These are phyloP conservation scores for Drosophila mayaguana DNA, from an alignment of 2,888 invertebrate genomes.

Conservation along the genomic window DNA sequence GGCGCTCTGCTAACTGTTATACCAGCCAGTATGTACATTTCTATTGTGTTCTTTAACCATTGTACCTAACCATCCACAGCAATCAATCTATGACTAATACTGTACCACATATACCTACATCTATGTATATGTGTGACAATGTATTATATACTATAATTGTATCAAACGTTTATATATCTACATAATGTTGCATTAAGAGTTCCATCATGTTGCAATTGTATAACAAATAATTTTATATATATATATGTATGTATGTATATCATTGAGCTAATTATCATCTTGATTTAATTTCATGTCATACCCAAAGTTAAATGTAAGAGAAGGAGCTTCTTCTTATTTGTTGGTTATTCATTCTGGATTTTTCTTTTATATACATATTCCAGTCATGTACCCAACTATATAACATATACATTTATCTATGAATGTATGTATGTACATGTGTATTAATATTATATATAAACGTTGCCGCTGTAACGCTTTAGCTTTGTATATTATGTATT, in stretches of 20 bases:
- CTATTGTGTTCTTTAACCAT: constrained; percentile 48
- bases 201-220: constrained; percentile 22
- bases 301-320: constrained; percentile 20
- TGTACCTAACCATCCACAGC: constrained; percentile 32
- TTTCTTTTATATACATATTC: constrained; percentile 2
- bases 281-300: constrained; percentile 4
- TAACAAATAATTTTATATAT: constrained; percentile 6
- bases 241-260: constrained; percentile 16
- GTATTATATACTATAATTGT: constrained; percentile 19
- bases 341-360: background rate
- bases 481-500: constrained; percentile 57
- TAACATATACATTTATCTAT: constrained; percentile 14
- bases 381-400: constrained; percentile 6
- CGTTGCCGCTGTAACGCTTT: constrained; percentile 61
- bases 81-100: constrained; percentile 4
- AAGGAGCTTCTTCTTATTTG: constrained; percentile 21
- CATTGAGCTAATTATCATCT: constrained; percentile 15
- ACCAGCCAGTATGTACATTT: constrained; percentile 53
- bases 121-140: constrained; percentile 26
- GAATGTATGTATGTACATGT: constrained; percentile 20
- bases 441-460: constrained; percentile 27
- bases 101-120: constrained; percentile 15
- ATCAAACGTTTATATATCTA: constrained; percentile 25
- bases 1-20: constrained; percentile 64
- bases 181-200: constrained; percentile 35